These are phyloP conservation scores for Balanococcus diminutus DNA, from an alignment of 2,888 invertebrate genomes.

Conservation along the genomic window DNA sequence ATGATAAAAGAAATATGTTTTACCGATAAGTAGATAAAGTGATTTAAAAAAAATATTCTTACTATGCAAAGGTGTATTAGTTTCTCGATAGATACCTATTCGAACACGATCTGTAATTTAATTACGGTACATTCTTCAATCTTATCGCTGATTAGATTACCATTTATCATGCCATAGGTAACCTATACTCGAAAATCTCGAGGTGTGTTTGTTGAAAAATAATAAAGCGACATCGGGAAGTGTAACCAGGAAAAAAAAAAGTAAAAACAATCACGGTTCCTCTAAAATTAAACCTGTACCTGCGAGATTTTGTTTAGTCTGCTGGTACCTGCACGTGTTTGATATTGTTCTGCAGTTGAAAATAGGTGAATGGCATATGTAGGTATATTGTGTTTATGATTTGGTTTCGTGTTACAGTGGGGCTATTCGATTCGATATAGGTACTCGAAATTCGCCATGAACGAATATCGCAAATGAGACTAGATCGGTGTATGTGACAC, in stretches of 20 bases:
- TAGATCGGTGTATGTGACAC: neutral
- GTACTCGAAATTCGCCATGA: neutral
- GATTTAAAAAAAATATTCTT: neutral
- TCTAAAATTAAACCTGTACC: conserved; percentile 42
- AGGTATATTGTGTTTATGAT: conserved; percentile 47
- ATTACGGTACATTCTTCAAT: neutral
- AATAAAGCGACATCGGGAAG: neutral
- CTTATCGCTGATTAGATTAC: neutral
- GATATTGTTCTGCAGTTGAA: conserved; percentile 38
- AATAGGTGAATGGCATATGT: conserved; percentile 47
- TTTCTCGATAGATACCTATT: neutral
- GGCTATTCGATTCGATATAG: conserved; percentile 9
- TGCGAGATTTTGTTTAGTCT: conserved; percentile 51
- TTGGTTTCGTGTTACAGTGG: conserved; percentile 15
- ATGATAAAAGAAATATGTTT: conserved; percentile 30
- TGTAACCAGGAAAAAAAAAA: conserved; percentile 29
- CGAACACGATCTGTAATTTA: neutral
- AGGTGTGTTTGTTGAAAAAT: neutral
- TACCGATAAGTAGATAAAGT: neutral
- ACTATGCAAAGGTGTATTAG: neutral
- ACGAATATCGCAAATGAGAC: conserved; percentile 8
- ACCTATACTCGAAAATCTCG: neutral
- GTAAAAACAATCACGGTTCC: conserved; percentile 18
- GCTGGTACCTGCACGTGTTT: conserved; percentile 55
- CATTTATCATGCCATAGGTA: neutral